Evolutionary conservation across 2,113 vertebrate species (phyloP), one percentile per base, ranked within the genome.

Genomic region (Gnathonemus longibarbis): DNA sequence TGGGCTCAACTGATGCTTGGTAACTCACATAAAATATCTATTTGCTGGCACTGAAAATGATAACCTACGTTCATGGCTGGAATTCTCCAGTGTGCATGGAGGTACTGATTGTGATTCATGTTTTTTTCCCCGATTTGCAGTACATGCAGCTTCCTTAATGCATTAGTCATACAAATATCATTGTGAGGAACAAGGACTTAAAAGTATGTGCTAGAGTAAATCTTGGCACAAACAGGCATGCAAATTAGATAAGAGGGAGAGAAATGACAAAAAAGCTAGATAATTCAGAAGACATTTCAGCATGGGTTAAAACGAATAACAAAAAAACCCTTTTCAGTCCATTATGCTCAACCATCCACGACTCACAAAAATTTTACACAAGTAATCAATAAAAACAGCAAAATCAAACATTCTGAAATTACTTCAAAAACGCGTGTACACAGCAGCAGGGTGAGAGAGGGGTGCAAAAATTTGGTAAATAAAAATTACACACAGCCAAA

Each of bases 401-500:
- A 95, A 93, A 94, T 95, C n/a, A 89, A 93, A 92, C 94, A 94
- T 93, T 93, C 93, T 95, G 95, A 94, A 94, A 93, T 91, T 92
- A 94, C 93, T 93, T 95, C 93, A 94, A 93, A 93, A 87, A 53
- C 19, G 48, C 3, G 50, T 87, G n/a, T 91, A 35, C 93, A 91
- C 92, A 90, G 91, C 92, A 93, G 91, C 84, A 91, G 92, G 92
- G 91, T 91, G 92, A 94, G 93, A 94, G 92, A 94, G 92, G 94
- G 94, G 93, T 92, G 94, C 94, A 96, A 90, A 91, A 93, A 87
- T 93, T 94, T 91, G 24, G 89, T 91, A 93, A 93, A 92, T 95
- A 88, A 93, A 95, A 94, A 95, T 94, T 94, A 95, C 93, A 95
- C 93, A 86, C 94, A 95, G 95, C 95, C 95, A 95, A 94, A 95